These are phyloP conservation scores for Dendrophyllia cribrosa DNA, from an alignment of 64 coral and sea anemone genomes.

Conservation along the genomic window DNA sequence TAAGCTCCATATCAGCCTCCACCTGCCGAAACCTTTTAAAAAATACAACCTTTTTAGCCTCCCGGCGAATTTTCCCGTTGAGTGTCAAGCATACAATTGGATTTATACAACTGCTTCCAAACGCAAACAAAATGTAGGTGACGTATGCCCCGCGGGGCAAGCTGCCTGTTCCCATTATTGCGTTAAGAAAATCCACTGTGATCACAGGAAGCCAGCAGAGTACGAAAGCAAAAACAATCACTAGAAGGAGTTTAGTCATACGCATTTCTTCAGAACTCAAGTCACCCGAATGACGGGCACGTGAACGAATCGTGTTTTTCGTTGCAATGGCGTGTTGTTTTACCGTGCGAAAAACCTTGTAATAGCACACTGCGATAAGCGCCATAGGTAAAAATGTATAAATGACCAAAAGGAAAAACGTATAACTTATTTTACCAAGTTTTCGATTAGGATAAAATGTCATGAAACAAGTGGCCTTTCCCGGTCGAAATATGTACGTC, in stretches of 20 bases:
- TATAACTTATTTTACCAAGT: not conserved
- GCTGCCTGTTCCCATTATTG: not conserved
- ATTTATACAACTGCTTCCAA: slow-evolving; percentile 24
- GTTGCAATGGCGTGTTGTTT: not conserved
- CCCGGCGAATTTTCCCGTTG: not conserved
- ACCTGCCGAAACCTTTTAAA: not conserved
- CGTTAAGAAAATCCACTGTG: slow-evolving; percentile 32
- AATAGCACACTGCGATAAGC: slow-evolving; percentile 3
- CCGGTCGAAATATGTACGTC: slow-evolving; percentile 4
- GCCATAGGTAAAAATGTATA: slow-evolving; percentile 2
- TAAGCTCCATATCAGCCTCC: not conserved
- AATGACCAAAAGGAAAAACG: not conserved
- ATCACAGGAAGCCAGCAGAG: slow-evolving; percentile 37
- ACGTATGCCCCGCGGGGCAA: slow-evolving; percentile 16
- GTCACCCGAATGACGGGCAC: not conserved
- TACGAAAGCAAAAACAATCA: slow-evolving; percentile 9
- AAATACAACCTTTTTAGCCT: not conserved
- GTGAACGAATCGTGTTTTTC: slow-evolving; percentile 5
- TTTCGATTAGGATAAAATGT: not conserved
- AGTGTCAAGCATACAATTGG: slow-evolving; percentile 18
- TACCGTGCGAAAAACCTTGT: not conserved
- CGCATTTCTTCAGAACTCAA: not conserved
- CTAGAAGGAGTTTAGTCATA: slow-evolving; percentile 16
- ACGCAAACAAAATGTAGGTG: slow-evolving; percentile 7
- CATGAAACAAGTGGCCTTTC: slow-evolving; percentile 20